Base-by-base conservation (phyloP, 2,113 vertebrate genomes). In the Mus spicilegus region DNA sequence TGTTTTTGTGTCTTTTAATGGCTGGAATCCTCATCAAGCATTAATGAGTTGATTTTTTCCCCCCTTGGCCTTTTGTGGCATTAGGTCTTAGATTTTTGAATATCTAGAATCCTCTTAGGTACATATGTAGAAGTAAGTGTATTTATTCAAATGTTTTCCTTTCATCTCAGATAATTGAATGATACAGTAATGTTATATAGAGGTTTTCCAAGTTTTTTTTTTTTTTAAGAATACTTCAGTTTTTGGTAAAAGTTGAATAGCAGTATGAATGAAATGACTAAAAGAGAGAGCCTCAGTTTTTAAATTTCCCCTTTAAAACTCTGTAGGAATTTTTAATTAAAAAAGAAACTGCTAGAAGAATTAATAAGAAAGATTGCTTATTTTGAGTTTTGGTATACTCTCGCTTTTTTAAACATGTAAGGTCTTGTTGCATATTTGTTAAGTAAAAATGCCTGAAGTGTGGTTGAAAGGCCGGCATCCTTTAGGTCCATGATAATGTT, bases 91-190 rank as follows among this genome's bases (percentile, higher is more conserved):
- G 92, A 94, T 63, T 51, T 65, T 93, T 54, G 49, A 70, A 39
- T 77, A 69, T 49, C 33, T 85, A 39, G 20, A 36, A 58, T 58
- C 3, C 69, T 94, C 94, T 95, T 28, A 89, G 84, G 87, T 72
- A 28, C 75, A 56, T 67, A 92, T 36, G 26, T 56, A 87, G 51
- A 61, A 82, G 61, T 73, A 58, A 87, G 7, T 61, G 70, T 56
- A 19, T 94, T 93, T 73, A 63, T 42, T 92, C 87, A 91, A 95
- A 69, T 88, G 1, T 61, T 72, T 77, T 76, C 30, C 67, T 91
- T 92, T 91, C 8, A 89, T 73, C 7, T 95, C 82, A 91, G 89
- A 33, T 85, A 58, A 78, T 70, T 89, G n/a, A 58, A 97, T 89
- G 73, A 80, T 75, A 42, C 8, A 72, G 8, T 69, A 49, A n/a